Evolutionary conservation across 2,113 vertebrate genomes (phyloP).

Genomic region (Cranoglanis bouderius): DNA sequence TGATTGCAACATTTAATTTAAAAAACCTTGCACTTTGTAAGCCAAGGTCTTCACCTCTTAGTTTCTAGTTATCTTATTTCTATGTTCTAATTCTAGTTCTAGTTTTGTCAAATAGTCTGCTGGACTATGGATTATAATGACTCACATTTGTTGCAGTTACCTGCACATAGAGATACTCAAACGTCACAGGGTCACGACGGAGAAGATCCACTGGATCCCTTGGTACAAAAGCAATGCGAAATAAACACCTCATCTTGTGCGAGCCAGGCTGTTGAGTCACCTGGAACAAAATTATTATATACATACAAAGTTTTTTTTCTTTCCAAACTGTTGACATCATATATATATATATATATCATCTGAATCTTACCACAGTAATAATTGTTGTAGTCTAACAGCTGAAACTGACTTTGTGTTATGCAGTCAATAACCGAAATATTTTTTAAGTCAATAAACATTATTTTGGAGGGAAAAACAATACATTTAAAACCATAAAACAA

Average conservation of each 20-base stretch:
- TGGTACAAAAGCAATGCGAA: constrained; percentile 96
- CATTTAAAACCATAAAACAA: too few species aligned
- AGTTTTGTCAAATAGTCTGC: background rate
- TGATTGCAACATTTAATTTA: background rate
- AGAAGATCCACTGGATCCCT: constrained; percentile 97
- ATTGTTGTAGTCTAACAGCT: too few species aligned
- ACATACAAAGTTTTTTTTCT: background rate
- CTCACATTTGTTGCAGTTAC: constrained; percentile 60
- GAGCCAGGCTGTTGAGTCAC: constrained; percentile 97
- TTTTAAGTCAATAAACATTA: too few species aligned
- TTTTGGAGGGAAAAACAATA: too few species aligned
- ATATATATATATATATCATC: too few species aligned
- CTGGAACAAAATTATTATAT: constrained; percentile 62
- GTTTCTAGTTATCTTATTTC: background rate
- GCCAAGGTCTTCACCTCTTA: background rate
- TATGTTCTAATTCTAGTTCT: background rate
- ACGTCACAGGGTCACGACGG: constrained; percentile 91
- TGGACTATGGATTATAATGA: background rate
- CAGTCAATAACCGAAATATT: too few species aligned
- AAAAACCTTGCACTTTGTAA: background rate
- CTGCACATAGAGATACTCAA: constrained; percentile 98
- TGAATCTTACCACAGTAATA: too few species aligned
- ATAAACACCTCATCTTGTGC: constrained; percentile 98
- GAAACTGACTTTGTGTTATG: too few species aligned
- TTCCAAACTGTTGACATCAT: background rate